phyloP scores from a whole-genome alignment of 2,113 vertebrate genomes.

The Panthera uncia region DNA sequence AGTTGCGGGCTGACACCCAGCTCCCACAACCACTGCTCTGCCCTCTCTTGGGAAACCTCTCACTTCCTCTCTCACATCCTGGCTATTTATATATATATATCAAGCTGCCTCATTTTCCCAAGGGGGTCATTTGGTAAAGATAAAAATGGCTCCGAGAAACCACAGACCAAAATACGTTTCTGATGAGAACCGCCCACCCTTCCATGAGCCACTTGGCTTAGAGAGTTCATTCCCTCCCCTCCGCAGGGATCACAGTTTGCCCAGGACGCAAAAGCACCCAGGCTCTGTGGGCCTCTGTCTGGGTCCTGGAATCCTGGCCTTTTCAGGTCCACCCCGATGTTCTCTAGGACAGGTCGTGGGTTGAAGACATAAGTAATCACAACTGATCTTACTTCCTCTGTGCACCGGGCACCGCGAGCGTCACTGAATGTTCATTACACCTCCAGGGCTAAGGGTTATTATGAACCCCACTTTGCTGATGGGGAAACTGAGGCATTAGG shows the following conservation, averaged over 20 bases:
- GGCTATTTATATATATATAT: conserved; percentile 53
- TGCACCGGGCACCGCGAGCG: no score
- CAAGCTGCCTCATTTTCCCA: conserved; percentile 64
- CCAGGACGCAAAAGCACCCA: neutral
- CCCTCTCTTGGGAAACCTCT: conserved; percentile 44
- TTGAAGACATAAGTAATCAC: neutral
- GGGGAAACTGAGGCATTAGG: neutral
- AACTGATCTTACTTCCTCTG: neutral
- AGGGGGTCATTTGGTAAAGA: conserved; percentile 74
- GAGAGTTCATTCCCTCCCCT: neutral
- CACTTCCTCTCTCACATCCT: conserved; percentile 53
- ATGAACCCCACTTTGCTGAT: neutral
- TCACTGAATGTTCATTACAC: neutral
- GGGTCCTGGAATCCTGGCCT: neutral
- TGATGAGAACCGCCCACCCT: neutral
- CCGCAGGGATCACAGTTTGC: neutral
- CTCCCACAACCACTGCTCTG: neutral
- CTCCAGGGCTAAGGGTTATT: neutral
- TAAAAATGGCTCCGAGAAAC: conserved; percentile 74
- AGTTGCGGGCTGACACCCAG: neutral
- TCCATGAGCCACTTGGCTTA: neutral
- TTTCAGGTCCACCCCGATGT: neutral
- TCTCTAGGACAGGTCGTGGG: neutral
- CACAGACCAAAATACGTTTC: conserved; percentile 70
- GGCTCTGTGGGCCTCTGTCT: no score